Evolutionary conservation across 2,797 vertebrate genomes (phyloP).

Genomic region (Cryptoblepharus egeriae): DNA sequence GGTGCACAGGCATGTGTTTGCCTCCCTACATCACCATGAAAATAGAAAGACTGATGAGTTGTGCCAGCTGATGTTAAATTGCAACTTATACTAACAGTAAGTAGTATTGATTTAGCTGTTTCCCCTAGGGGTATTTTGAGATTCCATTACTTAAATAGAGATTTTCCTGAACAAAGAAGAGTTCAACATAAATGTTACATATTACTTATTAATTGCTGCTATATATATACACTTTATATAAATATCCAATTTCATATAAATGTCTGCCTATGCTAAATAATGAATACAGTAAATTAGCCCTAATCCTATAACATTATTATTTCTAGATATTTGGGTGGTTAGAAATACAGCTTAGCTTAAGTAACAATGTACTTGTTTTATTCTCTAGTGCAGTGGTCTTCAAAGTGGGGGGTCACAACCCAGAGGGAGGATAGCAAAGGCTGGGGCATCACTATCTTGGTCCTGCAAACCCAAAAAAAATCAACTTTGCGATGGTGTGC

Average conservation of each 20-base stretch:
- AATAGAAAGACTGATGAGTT: too few species aligned
- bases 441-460: too few species aligned
- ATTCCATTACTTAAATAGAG: not conserved
- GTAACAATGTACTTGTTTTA: not conserved
- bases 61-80: too few species aligned
- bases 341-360: not conserved
- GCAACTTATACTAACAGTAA: too few species aligned
- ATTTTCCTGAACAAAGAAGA: conserved; percentile 13
- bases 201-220: not conserved
- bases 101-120: not conserved
- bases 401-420: too few species aligned
- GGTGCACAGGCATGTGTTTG: too few species aligned
- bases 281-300: conserved; percentile 4
- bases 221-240: not conserved
- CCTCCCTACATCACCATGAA: too few species aligned
- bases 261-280: not conserved
- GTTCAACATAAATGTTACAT: not conserved
- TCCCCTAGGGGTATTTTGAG: not conserved
- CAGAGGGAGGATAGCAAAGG: too few species aligned
- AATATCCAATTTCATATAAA: not conserved
- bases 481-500: too few species aligned
- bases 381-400: too few species aligned
- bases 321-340: not conserved
- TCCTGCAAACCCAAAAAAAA: too few species aligned
- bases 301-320: not conserved